phyloP scores from a whole-genome alignment of 1,140 invertebrate genomes.

The Brachionus paranguensis region DNA sequence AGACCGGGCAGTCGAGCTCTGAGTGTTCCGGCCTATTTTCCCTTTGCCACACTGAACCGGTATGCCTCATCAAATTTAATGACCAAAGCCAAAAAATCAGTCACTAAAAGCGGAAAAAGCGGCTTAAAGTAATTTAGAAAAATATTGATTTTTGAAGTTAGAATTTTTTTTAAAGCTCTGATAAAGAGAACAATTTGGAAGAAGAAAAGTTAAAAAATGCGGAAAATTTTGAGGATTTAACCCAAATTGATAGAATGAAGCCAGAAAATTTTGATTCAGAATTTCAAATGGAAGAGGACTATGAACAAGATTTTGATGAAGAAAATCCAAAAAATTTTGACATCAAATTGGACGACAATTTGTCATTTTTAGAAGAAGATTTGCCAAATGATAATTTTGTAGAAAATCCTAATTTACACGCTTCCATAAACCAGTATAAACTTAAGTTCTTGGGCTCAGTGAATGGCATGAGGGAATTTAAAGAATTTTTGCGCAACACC shows the following conservation, averaged over 20 bases:
- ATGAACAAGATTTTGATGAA: slow-evolving; percentile 7
- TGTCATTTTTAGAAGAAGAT: background rate
- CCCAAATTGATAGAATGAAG: background rate
- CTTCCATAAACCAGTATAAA: slow-evolving; percentile 36
- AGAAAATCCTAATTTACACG: background rate
- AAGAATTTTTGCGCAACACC: slow-evolving; percentile 49
- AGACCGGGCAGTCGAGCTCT: slow-evolving; percentile 50
- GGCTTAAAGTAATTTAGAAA: background rate
- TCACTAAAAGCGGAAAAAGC: background rate
- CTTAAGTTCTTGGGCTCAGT: slow-evolving; percentile 21
- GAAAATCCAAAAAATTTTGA: background rate
- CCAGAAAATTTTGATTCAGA: background rate
- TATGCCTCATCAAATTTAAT: background rate
- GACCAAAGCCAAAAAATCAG: background rate
- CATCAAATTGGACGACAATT: background rate
- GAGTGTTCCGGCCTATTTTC: slow-evolving; percentile 45
- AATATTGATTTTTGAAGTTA: background rate
- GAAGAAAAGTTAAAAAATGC: background rate
- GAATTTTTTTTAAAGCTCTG: background rate
- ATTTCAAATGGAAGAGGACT: background rate
- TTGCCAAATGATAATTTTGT: background rate
- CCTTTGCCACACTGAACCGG: slow-evolving; percentile 8
- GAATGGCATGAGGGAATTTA: slow-evolving; percentile 49
- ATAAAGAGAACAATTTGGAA: background rate
- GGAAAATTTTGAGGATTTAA: background rate